A percentile compares a stretch with the other conserved stretches of the same genome.
Conservation (phyloP, 2,797 vertebrate genomes). For the Borostomias antarcticus region DNA sequence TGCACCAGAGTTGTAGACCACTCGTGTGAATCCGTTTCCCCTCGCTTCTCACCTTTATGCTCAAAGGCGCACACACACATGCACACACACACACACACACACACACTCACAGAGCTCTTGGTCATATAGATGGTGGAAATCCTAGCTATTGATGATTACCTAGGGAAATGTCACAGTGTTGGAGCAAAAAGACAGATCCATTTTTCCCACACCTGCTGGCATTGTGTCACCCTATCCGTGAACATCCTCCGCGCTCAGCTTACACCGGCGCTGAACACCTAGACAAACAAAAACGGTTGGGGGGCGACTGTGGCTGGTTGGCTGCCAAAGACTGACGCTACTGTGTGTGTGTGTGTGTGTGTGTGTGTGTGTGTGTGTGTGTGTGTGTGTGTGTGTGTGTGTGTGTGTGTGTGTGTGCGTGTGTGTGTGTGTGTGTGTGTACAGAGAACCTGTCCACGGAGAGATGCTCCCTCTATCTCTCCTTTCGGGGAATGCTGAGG, state of each 20-base stretch:
- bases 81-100: slow-evolving; percentile 5
- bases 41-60: not conserved
- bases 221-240: slow-evolving; percentile 60
- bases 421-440: too few relatives aligned
- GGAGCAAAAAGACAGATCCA: slow-evolving; percentile 45
- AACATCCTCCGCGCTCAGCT: slow-evolving; percentile 48
- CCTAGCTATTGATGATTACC: slow-evolving; percentile 62
- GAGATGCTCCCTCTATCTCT: too few relatives aligned
- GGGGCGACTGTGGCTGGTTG: slow-evolving; percentile 27
- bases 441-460: too few relatives aligned
- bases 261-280: slow-evolving; percentile 33
- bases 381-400: too few relatives aligned
- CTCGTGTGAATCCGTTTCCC: not conserved
- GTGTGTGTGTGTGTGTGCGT: too few relatives aligned
- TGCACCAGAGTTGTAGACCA: not conserved
- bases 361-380: too few relatives aligned
- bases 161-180: slow-evolving; percentile 64
- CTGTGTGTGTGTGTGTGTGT: too few relatives aligned
- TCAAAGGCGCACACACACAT: slow-evolving; percentile 6
- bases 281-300: slow-evolving; percentile 27
- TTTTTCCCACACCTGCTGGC: slow-evolving; percentile 67
- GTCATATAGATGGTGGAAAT: slow-evolving; percentile 60
- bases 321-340: slow-evolving; percentile 14
- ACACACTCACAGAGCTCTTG: not conserved
- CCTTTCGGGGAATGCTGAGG: too few relatives aligned